Base-by-base conservation (phyloP, 1,140 invertebrate genomes). In the Trichonephila inaurata region DNA sequence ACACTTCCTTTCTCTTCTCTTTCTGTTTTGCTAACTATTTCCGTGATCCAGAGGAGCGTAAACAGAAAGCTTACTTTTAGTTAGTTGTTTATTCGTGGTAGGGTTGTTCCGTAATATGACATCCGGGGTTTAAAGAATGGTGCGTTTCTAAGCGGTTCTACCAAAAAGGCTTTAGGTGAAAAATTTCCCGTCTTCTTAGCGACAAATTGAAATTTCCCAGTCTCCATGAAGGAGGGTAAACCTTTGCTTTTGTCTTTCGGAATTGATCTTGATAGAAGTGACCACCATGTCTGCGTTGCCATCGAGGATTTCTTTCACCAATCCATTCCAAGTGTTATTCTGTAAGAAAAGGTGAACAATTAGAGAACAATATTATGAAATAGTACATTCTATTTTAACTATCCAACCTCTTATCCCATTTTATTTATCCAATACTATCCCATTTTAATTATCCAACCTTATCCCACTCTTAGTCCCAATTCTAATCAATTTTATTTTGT, bases 191-290 rank as follows among this genome's bases (percentile, higher is more conserved):
- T 99, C 95, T 99, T 97, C 96, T 99, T 99, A 4, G 98, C 98
- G 0, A 99, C 99, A 0, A 99, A 99, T 99, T 2, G 99, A 98
- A 28, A 99, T 99, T 51, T n/a, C n/a, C 99, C 99, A 2, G 99
- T 99, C 96, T 99, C 99, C 97, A 99, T 98, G 96, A 99, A 99
- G 99, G 66, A 99, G 97, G 72, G 98, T 99, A 95, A 99, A 99
- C 99, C 28, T 97, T 98, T 8, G 98, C 98, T 44, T 97, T 96
- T 98, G 98, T 90, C 99, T 96, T 95, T 99, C 98, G 6, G 98
- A 98, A 96, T 99, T 99, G 95, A 99, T 99, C 97, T 99, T 99
- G 94, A 99, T 96, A 0, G 99, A 99, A 89, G 99, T 99, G 96
- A 99, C 97, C 19, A 99, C 98, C 98, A 99, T 99, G 96, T 99